Evolutionary conservation across 1,140 invertebrate genomes (phyloP).

Genomic region (Penaeus chinensis): DNA sequence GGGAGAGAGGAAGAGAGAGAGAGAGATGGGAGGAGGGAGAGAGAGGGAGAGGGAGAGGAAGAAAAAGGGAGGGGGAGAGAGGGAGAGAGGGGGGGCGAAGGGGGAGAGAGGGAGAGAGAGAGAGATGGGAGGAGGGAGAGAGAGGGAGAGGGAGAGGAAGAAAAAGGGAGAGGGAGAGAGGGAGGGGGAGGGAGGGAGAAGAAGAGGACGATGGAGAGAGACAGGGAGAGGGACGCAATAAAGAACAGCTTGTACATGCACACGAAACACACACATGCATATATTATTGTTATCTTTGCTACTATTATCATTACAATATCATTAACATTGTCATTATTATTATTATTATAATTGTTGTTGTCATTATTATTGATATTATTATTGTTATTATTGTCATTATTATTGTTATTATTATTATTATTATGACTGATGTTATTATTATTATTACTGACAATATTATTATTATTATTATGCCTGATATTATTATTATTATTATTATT

Average conservation of each 20-base stretch:
- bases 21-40: background rate
- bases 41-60: background rate
- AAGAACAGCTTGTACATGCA: no score
- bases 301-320: background rate
- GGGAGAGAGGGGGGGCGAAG: background rate
- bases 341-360: background rate
- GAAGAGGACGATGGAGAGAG: background rate
- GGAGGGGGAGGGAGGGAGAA: background rate
- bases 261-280: no score
- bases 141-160: background rate
- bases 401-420: no score
- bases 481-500: no score
- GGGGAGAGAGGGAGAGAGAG: background rate
- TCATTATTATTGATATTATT: no score
- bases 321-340: constrained; percentile 4
- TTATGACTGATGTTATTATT: no score
- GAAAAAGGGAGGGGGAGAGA: no score
- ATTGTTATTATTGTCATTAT: no score
- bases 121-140: background rate
- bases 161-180: no score
- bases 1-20: no score
- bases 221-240: background rate
- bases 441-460: no score
- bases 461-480: no score
- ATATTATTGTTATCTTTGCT: background rate